phyloP scores from a whole-genome alignment of 2,888 invertebrate species.

The Cephus pygmeus region DNA sequence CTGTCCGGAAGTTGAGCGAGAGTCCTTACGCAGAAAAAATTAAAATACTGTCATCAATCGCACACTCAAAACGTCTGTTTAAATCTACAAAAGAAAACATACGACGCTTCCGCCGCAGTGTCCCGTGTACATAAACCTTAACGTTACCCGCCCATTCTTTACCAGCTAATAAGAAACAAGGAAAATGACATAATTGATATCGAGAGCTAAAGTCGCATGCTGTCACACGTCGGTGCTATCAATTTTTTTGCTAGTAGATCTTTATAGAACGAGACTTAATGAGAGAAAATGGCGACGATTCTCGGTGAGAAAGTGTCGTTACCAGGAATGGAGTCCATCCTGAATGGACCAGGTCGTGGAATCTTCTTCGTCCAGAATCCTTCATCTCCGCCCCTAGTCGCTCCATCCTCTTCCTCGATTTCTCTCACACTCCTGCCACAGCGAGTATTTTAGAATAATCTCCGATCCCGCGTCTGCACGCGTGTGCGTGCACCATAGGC shows the following conservation, averaged over 20 bases:
- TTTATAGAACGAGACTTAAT: background rate
- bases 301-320: constrained; percentile 1
- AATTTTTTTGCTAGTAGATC: background rate
- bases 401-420: background rate
- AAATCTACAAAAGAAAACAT: background rate
- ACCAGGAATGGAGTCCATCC: constrained; percentile 7
- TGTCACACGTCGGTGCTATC: background rate
- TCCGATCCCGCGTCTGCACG: constrained; percentile 30
- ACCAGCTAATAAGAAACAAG: background rate
- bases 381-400: constrained; percentile 3
- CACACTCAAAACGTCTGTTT: background rate
- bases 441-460: constrained; percentile 24
- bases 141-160: background rate
- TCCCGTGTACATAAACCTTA: background rate
- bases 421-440: constrained; percentile 7
- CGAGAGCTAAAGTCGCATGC: background rate
- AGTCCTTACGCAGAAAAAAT: background rate
- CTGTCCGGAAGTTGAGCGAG: background rate
- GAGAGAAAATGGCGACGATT: constrained; percentile 2
- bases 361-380: constrained; percentile 13
- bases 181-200: background rate
- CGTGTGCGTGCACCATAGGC: constrained; percentile 32
- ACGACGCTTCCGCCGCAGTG: background rate
- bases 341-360: constrained; percentile 7
- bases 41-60: constrained; percentile 3